phyloP scores from a whole-genome alignment of 2,797 vertebrate genomes.

The Antennarius maculatus region DNA sequence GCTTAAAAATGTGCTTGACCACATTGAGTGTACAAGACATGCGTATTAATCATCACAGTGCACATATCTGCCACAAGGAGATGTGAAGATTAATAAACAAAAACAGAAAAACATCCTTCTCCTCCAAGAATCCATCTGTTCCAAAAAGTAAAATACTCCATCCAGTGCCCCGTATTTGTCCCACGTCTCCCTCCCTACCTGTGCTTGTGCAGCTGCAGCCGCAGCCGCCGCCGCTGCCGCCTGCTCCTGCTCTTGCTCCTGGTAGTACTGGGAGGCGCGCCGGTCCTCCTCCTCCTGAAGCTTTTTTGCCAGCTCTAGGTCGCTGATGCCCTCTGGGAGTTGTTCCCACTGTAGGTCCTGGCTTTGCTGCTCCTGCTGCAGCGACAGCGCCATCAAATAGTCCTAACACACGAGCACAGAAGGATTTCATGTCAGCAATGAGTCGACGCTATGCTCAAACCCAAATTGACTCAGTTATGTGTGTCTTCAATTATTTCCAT shows the following conservation, averaged over 20 bases:
- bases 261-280: constrained; percentile 95
- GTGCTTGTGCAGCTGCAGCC: constrained; percentile 75
- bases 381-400: constrained; percentile 97
- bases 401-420: constrained; percentile 80
- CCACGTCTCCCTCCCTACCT: constrained; percentile 71
- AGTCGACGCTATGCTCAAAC: background rate
- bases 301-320: constrained; percentile 96
- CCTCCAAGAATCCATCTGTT: constrained; percentile 21
- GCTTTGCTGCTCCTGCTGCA: constrained; percentile 98
- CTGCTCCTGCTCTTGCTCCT: constrained; percentile 95
- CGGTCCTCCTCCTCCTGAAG: constrained; percentile 97
- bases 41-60: background rate
- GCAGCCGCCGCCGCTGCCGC: constrained; percentile 62
- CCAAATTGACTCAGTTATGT: constrained; percentile 4
- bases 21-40: background rate
- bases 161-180: constrained; percentile 30
- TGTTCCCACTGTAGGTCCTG: constrained; percentile 96
- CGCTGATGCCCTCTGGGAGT: constrained; percentile 95
- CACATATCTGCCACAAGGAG: background rate
- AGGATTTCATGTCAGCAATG: constrained; percentile 1
- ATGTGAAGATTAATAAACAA: background rate
- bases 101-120: constrained; percentile 2
- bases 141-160: constrained; percentile 6
- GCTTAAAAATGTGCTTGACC: background rate
- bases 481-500: no score